A percentile compares a stretch with the other conserved stretches of the same genome.
phyloP scores from a whole-genome alignment of 1,140 invertebrate genomes.

The Chironomus tepperi region DNA sequence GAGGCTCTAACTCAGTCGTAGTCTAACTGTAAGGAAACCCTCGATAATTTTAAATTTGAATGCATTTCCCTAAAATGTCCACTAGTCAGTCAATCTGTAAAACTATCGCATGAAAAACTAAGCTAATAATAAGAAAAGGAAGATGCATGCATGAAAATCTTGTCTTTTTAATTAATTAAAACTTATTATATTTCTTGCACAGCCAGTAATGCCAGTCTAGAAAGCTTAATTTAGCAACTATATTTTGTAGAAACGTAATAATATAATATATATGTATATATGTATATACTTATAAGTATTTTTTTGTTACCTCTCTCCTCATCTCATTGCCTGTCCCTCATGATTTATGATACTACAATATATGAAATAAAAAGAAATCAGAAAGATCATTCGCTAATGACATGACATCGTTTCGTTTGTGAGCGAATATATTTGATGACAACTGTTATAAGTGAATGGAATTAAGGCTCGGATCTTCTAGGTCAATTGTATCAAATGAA shows the following conservation, averaged over 20 bases:
- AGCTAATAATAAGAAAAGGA: background rate
- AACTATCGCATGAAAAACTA: too few species aligned
- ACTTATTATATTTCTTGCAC: background rate
- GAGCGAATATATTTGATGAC: background rate
- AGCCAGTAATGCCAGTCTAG: background rate
- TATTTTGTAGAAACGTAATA: background rate
- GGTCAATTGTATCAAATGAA: conserved; percentile 1
- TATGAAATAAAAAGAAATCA: background rate
- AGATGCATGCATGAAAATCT: background rate
- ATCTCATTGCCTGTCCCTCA: background rate
- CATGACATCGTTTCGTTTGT: background rate
- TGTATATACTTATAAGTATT: background rate
- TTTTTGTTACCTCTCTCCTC: background rate
- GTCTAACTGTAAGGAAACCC: too few species aligned
- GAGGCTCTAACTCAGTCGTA: too few species aligned
- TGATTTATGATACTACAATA: conserved; percentile 1
- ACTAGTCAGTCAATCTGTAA: too few species aligned
- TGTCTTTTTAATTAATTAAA: conserved; percentile 15
- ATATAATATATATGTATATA: too few species aligned
- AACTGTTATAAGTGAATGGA: background rate
- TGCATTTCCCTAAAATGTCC: too few species aligned
- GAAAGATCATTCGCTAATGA: background rate
- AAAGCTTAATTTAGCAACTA: conserved; percentile 2
- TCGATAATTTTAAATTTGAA: too few species aligned
- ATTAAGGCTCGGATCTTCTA: background rate